phyloP scores from a whole-genome alignment of 1,140 invertebrate genomes.

The Babylonia areolata region DNA sequence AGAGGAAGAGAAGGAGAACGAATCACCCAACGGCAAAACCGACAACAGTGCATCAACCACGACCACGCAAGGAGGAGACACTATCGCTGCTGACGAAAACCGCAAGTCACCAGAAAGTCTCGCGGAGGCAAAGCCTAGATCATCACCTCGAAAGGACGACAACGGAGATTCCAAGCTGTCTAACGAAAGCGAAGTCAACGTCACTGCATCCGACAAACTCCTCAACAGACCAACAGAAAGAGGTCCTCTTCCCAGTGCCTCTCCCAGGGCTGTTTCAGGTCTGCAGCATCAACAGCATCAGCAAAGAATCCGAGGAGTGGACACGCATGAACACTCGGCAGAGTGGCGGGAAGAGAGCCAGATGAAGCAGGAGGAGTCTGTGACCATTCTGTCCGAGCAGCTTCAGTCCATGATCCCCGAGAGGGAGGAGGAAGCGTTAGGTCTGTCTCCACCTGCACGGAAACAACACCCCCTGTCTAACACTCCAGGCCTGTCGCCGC shows the following conservation, averaged over 20 bases:
- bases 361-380: conserved; percentile 22
- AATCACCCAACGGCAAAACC: too few species aligned
- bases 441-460: neutral
- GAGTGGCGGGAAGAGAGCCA: conserved; percentile 20
- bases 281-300: neutral
- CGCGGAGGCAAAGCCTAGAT: too few species aligned
- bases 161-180: too few species aligned
- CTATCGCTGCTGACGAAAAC: too few species aligned
- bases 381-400: conserved; percentile 21
- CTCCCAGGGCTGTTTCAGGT: too few species aligned
- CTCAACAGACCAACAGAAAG: neutral
- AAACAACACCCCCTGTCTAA: too few species aligned
- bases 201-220: neutral
- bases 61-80: too few species aligned
- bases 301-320: neutral
- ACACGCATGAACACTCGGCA: neutral
- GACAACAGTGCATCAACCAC: neutral
- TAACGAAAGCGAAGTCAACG: neutral
- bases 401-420: conserved; percentile 10
- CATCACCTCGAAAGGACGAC: too few species aligned
- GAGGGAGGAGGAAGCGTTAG: neutral
- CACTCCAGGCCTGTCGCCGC: neutral
- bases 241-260: too few species aligned
- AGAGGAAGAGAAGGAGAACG: too few species aligned
- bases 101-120: too few species aligned